phyloP scores from a whole-genome alignment of 2,888 invertebrate genomes.

The Sminthurinus aureus region DNA sequence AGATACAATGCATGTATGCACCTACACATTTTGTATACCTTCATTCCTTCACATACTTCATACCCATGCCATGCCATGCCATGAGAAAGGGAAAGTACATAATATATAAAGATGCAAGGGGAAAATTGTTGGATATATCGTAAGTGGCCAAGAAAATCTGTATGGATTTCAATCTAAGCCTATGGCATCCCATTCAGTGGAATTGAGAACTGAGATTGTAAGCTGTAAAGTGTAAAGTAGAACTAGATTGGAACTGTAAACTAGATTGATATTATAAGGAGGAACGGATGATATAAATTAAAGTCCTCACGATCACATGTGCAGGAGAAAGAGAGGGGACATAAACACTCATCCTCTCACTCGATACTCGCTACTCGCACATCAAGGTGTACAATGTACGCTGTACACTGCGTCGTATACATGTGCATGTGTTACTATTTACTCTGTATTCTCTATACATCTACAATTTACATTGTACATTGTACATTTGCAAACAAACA shows the following conservation, averaged over 20 bases:
- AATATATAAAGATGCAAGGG: too few species aligned
- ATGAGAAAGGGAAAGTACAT: too few species aligned
- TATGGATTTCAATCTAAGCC: constrained; percentile 3
- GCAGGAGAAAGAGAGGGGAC: neutral
- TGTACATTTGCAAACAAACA: constrained; percentile 13
- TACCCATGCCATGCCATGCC: too few species aligned
- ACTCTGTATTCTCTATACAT: neutral
- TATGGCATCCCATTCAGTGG: neutral
- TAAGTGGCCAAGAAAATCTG: neutral
- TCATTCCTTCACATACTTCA: too few species aligned
- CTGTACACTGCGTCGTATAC: neutral
- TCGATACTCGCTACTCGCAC: neutral
- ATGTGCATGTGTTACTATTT: neutral
- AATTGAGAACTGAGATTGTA: constrained; percentile 5
- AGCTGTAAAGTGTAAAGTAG: neutral
- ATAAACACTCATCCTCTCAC: neutral
- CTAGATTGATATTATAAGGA: neutral
- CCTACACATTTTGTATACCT: too few species aligned
- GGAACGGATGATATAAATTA: constrained; percentile 15
- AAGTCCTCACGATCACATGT: neutral
- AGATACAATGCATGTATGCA: too few species aligned
- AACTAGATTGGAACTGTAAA: neutral
- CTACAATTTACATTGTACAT: neutral
- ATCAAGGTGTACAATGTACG: too few species aligned
- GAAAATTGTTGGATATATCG: too few species aligned